phyloP scores from a whole-genome alignment of 2,797 vertebrate species.

The Eremophila alpestris region DNA sequence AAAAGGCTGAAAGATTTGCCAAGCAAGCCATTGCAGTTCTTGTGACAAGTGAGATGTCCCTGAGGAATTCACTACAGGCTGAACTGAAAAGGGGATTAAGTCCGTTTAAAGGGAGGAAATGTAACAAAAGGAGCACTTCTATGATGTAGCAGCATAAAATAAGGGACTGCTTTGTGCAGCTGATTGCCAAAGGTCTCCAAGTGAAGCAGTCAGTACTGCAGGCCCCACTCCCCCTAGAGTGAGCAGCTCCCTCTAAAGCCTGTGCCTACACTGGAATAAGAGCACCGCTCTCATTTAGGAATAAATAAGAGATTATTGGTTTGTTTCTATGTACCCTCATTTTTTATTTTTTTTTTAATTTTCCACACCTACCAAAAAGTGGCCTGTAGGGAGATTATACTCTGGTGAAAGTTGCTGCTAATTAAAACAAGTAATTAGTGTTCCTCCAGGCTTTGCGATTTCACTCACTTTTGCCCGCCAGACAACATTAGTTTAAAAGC shows the following conservation, averaged over 20 bases:
- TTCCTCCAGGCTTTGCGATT: conserved; percentile 88
- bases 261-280: conserved; percentile 80
- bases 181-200: conserved; percentile 93
- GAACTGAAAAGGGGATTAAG: conserved; percentile 94
- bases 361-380: conserved; percentile 77
- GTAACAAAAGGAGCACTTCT: conserved; percentile 98
- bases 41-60: conserved; percentile 91
- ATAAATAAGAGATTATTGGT: conserved; percentile 88
- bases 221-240: conserved; percentile 76
- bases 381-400: conserved; percentile 89
- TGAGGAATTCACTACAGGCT: conserved; percentile 90
- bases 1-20: conserved; percentile 84
- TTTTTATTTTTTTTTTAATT: conserved; percentile 35
- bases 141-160: conserved; percentile 98
- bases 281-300: conserved; percentile 83
- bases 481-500: conserved; percentile 85
- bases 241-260: conserved; percentile 82
- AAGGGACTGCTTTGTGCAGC: conserved; percentile 89
- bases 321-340: conserved; percentile 83
- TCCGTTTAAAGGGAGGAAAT: conserved; percentile 92
- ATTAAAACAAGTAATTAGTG: conserved; percentile 98
- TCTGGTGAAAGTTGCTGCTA: conserved; percentile 94
- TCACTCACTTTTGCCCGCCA: conserved; percentile 83
- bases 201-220: conserved; percentile 79
- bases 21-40: conserved; percentile 87